phyloP scores from a whole-genome alignment of 2,888 invertebrate species.

The Chaetoderma sp. region DNA sequence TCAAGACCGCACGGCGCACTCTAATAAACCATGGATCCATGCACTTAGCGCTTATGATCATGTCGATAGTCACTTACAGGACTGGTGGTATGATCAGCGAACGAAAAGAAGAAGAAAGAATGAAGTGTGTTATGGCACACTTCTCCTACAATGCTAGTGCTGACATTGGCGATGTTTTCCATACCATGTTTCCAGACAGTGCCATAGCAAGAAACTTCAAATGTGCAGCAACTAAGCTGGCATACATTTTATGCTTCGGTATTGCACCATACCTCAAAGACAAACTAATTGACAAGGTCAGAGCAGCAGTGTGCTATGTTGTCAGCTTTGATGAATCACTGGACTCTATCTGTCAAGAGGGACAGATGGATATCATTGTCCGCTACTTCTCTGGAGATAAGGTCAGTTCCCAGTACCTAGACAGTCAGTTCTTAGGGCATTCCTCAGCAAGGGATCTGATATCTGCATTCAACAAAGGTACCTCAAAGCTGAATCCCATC shows the following conservation, averaged over 20 bases:
- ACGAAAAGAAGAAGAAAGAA: too few species aligned
- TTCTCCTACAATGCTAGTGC: constrained; percentile 29
- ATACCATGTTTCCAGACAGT: constrained; percentile 38
- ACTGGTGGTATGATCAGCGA: too few species aligned
- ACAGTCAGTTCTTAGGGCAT: constrained; percentile 31
- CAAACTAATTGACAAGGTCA: too few species aligned
- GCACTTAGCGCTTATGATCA: too few species aligned
- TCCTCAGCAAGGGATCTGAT: constrained; percentile 44
- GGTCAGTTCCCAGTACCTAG: constrained; percentile 46
- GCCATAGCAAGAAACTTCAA: constrained; percentile 26
- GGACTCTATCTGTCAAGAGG: constrained; percentile 29
- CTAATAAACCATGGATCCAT: too few species aligned
- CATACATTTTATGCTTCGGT: constrained; percentile 30
- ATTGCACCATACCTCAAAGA: constrained; percentile 39
- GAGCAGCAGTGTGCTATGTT: too few species aligned
- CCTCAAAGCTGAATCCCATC: constrained; percentile 9
- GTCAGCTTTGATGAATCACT: constrained; percentile 42
- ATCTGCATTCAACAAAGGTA: constrained; percentile 27
- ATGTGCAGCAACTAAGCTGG: constrained; percentile 18
- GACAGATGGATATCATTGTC: constrained; percentile 50
- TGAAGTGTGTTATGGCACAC: constrained; percentile 16
- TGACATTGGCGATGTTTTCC: constrained; percentile 24
- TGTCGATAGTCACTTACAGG: too few species aligned
- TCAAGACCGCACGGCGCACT: too few species aligned
- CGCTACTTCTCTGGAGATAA: constrained; percentile 42